Evolutionary conservation across 1,140 invertebrate species (phyloP).

Genomic region (Hestina assimilis): DNA sequence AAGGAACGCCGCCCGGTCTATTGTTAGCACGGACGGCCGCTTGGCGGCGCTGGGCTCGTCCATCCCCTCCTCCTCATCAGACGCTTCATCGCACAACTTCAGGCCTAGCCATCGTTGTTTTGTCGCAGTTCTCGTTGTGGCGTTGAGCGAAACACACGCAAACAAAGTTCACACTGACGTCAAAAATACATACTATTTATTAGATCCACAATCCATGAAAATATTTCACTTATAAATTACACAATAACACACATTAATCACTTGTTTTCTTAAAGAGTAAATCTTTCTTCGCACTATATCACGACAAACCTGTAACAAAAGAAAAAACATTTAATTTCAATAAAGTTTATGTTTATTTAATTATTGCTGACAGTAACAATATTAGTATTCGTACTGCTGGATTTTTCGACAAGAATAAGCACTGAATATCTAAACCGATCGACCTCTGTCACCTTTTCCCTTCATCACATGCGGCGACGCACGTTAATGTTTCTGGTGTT

Average conservation of each 20-base stretch:
- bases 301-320: background rate
- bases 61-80: conserved; percentile 61
- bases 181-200: background rate
- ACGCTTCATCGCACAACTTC: conserved; percentile 72
- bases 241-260: no score
- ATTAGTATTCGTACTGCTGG: no score
- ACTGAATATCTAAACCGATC: background rate
- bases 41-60: conserved; percentile 68
- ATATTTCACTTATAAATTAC: no score
- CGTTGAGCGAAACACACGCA: conserved; percentile 21
- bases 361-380: background rate
- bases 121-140: conserved; percentile 55
- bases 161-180: background rate
- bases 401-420: no score
- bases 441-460: background rate
- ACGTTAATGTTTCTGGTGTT: no score
- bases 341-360: background rate
- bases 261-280: no score
- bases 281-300: no score
- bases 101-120: conserved; percentile 74
- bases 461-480: no score
- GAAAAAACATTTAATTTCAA: background rate
- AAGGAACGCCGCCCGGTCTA: conserved; percentile 92
- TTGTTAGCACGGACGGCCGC: conserved; percentile 82
- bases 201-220: no score